phyloP scores from a whole-genome alignment of 2,113 vertebrate genomes.

The Chamaetylas fuelleborni region DNA sequence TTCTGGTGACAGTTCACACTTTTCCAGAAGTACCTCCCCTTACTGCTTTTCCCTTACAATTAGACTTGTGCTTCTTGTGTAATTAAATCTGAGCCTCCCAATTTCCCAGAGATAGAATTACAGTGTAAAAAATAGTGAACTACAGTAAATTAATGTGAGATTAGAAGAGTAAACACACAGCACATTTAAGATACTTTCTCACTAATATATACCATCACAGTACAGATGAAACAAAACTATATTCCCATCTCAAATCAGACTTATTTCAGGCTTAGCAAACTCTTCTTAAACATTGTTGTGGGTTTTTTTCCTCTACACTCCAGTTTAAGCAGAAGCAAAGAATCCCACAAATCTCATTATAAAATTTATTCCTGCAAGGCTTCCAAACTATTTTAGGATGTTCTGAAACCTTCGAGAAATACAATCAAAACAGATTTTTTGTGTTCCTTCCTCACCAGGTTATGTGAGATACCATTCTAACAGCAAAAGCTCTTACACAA shows the following conservation, averaged over 20 bases:
- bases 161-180: background rate
- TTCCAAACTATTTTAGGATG: background rate
- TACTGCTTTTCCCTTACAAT: background rate
- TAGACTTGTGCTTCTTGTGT: background rate
- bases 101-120: background rate
- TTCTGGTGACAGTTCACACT: background rate
- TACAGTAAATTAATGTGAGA: background rate
- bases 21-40: background rate
- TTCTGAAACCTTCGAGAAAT: background rate
- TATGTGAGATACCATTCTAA: background rate
- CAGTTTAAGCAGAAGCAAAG: background rate
- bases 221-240: background rate
- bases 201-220: background rate
- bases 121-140: background rate
- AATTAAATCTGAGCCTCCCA: background rate
- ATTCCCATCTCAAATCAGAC: background rate
- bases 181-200: background rate
- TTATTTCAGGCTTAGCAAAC: background rate
- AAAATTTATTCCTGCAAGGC: background rate
- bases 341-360: background rate
- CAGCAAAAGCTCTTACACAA: background rate
- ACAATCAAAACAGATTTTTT: background rate
- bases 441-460: background rate
- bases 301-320: background rate
- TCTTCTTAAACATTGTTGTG: background rate